Evolutionary conservation across 2,797 vertebrate species (phyloP).

Genomic region (Ceyx erithaca): DNA sequence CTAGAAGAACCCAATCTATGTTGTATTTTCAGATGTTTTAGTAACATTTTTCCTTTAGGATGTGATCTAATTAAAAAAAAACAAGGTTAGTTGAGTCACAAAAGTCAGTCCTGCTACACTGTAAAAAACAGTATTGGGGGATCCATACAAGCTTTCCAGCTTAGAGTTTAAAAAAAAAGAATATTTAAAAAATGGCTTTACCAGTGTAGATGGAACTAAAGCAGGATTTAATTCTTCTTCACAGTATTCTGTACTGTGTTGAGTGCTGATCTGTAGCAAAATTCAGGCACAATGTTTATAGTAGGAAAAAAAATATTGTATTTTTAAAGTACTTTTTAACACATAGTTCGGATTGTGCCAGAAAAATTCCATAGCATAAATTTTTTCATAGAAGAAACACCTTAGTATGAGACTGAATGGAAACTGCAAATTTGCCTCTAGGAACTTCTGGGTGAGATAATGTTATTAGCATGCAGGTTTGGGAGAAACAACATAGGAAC

Average conservation of each 20-base stretch:
- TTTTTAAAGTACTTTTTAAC: background rate
- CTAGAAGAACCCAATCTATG: constrained; percentile 42
- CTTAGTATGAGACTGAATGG: background rate
- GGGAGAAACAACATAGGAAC: background rate
- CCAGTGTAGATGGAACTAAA: background rate
- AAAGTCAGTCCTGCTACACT: background rate
- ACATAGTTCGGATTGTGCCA: background rate
- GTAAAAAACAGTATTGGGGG: background rate
- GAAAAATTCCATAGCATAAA: background rate
- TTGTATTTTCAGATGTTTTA: constrained; percentile 55
- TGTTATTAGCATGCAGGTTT: background rate
- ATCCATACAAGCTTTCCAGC: background rate
- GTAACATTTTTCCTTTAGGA: constrained; percentile 51
- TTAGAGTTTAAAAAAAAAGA: background rate
- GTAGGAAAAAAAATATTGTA: background rate
- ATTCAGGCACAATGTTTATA: background rate
- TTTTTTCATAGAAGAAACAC: background rate
- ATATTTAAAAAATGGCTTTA: background rate
- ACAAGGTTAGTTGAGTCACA: constrained; percentile 53
- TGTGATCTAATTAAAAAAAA: constrained; percentile 71
- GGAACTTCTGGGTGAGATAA: background rate
- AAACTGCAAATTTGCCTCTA: background rate
- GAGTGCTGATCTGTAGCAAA: background rate
- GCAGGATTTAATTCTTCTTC: background rate
- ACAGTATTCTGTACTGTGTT: background rate